phyloP scores from a whole-genome alignment of 2,888 invertebrate genomes.

The Coelinius sp. region DNA sequence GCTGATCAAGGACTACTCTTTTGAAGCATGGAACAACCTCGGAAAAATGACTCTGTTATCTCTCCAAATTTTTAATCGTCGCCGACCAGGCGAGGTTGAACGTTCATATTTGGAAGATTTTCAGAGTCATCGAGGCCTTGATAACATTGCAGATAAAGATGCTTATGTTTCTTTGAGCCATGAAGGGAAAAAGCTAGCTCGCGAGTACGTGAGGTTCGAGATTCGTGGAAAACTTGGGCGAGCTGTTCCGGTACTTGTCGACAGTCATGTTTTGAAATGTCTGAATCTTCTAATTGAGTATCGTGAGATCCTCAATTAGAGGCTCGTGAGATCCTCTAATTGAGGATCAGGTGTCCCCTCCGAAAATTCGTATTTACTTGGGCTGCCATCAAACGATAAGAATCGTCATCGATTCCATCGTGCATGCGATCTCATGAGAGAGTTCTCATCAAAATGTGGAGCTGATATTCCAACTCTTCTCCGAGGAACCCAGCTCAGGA shows the following conservation, averaged over 20 bases:
- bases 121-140: too few relatives aligned
- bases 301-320: too few relatives aligned
- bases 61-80: conserved; percentile 48
- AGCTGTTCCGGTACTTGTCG: conserved; percentile 43
- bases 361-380: conserved; percentile 44
- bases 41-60: conserved; percentile 41
- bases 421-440: conserved; percentile 49
- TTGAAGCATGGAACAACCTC: too few relatives aligned
- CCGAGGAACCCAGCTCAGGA: conserved; percentile 44
- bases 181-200: conserved; percentile 42
- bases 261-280: conserved; percentile 36
- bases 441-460: conserved; percentile 49
- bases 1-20: too few relatives aligned
- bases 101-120: too few relatives aligned
- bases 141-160: too few relatives aligned
- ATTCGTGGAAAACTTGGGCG: conserved; percentile 45
- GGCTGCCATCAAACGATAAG: conserved; percentile 25
- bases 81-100: too few relatives aligned
- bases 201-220: conserved; percentile 44
- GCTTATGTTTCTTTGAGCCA: conserved; percentile 32
- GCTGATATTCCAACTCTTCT: conserved; percentile 47
- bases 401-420: conserved; percentile 42
- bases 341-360: conserved; percentile 31
- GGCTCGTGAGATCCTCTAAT: too few relatives aligned
- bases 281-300: conserved; percentile 36